phyloP scores from a whole-genome alignment of 2,888 invertebrate genomes.

The Drosophila differens region DNA sequence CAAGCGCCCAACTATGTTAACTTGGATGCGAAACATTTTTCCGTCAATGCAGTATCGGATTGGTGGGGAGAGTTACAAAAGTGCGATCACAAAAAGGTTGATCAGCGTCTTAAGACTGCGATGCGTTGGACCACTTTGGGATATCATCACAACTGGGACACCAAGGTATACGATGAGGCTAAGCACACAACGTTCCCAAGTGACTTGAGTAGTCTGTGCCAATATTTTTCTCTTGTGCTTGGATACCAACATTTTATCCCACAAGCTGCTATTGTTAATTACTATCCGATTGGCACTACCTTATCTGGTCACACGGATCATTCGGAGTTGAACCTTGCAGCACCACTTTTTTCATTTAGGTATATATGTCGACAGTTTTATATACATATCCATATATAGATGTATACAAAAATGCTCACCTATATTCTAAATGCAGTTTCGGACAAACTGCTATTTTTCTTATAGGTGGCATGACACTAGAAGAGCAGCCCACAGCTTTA shows the following conservation, averaged over 20 bases:
- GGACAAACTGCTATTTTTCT: slow-evolving; percentile 98
- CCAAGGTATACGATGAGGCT: slow-evolving; percentile 93
- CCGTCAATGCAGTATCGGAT: slow-evolving; percentile 86
- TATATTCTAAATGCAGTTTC: slow-evolving; percentile 88
- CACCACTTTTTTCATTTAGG: slow-evolving; percentile 97
- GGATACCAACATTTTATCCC: slow-evolving; percentile 88
- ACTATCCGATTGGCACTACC: slow-evolving; percentile 96
- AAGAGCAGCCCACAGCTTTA: slow-evolving; percentile 89
- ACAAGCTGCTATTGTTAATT: slow-evolving; percentile 98
- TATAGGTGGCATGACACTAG: slow-evolving; percentile 92
- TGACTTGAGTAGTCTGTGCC: slow-evolving; percentile 89
- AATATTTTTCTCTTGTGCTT: slow-evolving; percentile 88
- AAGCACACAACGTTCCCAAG: slow-evolving; percentile 89
- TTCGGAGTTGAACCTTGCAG: slow-evolving; percentile 93
- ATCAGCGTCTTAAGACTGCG: slow-evolving; percentile 82
- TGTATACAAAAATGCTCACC: not conserved
- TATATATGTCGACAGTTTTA: slow-evolving; percentile 77
- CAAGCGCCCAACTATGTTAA: slow-evolving; percentile 87
- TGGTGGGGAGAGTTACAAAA: slow-evolving; percentile 87
- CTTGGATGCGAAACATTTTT: slow-evolving; percentile 74
- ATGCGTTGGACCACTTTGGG: slow-evolving; percentile 98
- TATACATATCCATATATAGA: not conserved
- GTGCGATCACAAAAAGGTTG: slow-evolving; percentile 57
- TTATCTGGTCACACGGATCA: slow-evolving; percentile 97
- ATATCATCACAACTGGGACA: slow-evolving; percentile 99